A percentile compares a stretch with the other conserved stretches of the same genome.
phyloP scores from a whole-genome alignment of 2,797 vertebrate genomes.

The Tapirus indicus region DNA sequence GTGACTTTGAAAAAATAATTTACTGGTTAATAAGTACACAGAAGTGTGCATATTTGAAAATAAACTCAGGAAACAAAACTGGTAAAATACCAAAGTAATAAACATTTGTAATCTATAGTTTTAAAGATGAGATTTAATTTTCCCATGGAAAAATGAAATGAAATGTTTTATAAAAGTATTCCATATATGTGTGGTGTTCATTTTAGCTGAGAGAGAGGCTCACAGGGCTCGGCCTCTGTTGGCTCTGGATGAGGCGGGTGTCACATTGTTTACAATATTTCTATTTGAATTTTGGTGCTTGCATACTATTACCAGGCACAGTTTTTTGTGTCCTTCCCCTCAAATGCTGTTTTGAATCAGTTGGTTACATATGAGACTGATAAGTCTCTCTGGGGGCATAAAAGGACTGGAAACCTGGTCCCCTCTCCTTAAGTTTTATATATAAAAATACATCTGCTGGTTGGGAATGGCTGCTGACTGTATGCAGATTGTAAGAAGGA shows the following conservation, averaged over 20 bases:
- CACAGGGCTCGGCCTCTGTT: neutral
- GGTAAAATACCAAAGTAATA: neutral
- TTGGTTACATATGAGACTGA: neutral
- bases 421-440: neutral
- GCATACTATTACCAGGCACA: neutral
- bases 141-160: neutral
- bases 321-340: neutral
- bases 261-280: neutral
- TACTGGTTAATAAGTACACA: neutral
- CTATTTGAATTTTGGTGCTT: neutral
- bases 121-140: constrained; percentile 40
- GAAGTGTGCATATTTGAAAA: constrained; percentile 23
- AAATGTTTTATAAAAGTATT: neutral
- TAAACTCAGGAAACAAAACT: constrained; percentile 17
- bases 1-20: neutral
- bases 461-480: neutral
- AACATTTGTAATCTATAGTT: neutral
- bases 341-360: neutral
- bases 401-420: neutral
- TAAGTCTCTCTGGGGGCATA: neutral
- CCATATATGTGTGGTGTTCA: neutral
- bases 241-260: neutral
- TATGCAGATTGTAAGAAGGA: neutral
- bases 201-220: neutral
- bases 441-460: neutral